Evolutionary conservation across 2,797 vertebrate species (phyloP).

Genomic region (Enteromius paludinosus): DNA sequence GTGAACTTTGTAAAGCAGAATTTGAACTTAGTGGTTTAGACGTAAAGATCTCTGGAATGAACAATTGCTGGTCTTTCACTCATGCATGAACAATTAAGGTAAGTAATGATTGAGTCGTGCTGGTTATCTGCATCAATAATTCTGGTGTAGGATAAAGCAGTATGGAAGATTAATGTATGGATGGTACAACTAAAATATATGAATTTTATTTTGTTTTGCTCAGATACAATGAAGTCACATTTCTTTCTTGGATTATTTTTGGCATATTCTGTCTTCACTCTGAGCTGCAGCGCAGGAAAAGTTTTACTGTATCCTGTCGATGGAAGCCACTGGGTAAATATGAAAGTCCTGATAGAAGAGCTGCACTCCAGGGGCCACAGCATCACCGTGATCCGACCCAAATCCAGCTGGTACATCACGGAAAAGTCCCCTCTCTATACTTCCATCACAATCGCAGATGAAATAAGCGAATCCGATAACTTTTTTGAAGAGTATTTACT

Average conservation of each 20-base stretch:
- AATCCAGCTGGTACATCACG: slow-evolving; percentile 71
- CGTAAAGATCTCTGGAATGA: neutral
- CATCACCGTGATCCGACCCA: slow-evolving; percentile 69
- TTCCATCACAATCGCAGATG: slow-evolving; percentile 60
- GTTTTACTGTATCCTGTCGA: slow-evolving; percentile 74
- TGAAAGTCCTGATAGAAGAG: slow-evolving; percentile 74
- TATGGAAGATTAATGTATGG: neutral
- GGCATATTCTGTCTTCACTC: slow-evolving; percentile 27
- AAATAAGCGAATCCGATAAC: neutral
- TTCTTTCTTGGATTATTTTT: slow-evolving; percentile 23
- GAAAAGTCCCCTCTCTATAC: slow-evolving; percentile 71
- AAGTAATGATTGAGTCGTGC: neutral
- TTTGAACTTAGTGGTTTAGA: slow-evolving; percentile 25
- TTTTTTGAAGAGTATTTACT: slow-evolving; percentile 63
- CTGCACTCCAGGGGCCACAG: slow-evolving; percentile 72
- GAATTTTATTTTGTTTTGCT: neutral
- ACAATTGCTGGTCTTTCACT: neutral
- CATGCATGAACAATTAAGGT: slow-evolving; percentile 15
- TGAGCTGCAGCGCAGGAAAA: slow-evolving; percentile 69
- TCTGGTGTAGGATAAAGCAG: neutral
- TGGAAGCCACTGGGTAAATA: slow-evolving; percentile 80
- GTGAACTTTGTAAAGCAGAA: slow-evolving; percentile 19
- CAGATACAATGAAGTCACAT: slow-evolving; percentile 39
- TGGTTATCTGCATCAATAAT: neutral
- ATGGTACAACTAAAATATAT: neutral